phyloP scores from a whole-genome alignment of 2,113 vertebrate genomes.

The Balaenoptera acutorostrata region DNA sequence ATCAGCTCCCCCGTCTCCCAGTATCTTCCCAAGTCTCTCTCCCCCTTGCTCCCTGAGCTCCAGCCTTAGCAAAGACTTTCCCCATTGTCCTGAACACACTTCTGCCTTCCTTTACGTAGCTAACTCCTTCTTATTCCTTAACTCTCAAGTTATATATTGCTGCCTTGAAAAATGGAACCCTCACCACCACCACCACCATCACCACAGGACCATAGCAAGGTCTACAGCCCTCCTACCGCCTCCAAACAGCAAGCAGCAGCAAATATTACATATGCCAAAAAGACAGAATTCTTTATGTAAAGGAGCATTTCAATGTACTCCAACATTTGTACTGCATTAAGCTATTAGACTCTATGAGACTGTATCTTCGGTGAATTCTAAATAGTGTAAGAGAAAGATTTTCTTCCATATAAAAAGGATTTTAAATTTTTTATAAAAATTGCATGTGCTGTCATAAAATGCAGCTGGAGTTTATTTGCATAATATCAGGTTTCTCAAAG shows the following conservation, averaged over 20 bases:
- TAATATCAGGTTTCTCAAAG: constrained; percentile 63
- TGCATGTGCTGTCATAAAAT: constrained; percentile 53
- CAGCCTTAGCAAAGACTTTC: background rate
- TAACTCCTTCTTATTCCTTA: background rate
- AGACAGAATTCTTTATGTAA: constrained; percentile 37
- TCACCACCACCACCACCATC: background rate
- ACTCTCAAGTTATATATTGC: background rate
- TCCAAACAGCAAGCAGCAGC: background rate
- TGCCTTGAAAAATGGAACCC: background rate
- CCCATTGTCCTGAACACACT: background rate
- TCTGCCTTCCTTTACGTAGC: background rate
- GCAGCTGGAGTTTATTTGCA: constrained; percentile 70
- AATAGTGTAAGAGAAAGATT: constrained; percentile 24
- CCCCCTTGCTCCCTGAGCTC: background rate
- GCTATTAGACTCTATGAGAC: constrained; percentile 25
- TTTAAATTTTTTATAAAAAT: constrained; percentile 52
- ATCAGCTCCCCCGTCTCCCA: background rate
- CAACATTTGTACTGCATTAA: constrained; percentile 65
- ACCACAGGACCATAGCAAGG: background rate
- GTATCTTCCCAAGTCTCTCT: background rate
- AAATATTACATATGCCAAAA: background rate
- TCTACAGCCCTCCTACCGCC: background rate
- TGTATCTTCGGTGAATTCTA: constrained; percentile 53
- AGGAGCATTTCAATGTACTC: background rate
- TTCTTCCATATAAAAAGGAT: constrained; percentile 48